Conservation (phyloP, 2,797 vertebrate genomes). For the Xyrichtys novacula region DNA sequence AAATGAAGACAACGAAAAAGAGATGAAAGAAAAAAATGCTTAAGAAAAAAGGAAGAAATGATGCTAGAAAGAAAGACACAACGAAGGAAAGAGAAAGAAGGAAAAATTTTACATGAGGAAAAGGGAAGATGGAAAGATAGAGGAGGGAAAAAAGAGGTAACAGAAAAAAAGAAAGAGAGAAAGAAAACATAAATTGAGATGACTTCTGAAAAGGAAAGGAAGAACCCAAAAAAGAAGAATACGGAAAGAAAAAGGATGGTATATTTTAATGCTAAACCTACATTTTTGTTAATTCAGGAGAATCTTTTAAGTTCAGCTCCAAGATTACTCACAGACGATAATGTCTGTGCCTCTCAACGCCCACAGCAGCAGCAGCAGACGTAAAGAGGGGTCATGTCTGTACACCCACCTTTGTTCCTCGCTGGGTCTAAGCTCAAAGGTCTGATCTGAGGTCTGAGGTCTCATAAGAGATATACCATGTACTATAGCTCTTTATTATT, state of each 20-base stretch:
- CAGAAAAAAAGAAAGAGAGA: background rate
- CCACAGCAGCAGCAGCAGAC: slow-evolving; percentile 34
- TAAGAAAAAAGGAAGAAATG: too few species aligned
- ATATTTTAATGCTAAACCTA: too few species aligned
- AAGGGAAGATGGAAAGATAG: background rate
- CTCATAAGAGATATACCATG: slow-evolving; percentile 53
- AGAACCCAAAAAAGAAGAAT: too few species aligned
- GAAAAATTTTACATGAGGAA: too few species aligned
- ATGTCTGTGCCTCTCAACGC: slow-evolving; percentile 3
- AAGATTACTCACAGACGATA: slow-evolving; percentile 19
- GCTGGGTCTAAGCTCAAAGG: slow-evolving; percentile 65
- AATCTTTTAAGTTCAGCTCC: too few species aligned
- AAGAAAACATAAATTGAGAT: background rate
- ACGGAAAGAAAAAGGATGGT: too few species aligned
- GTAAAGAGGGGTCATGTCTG: slow-evolving; percentile 20
- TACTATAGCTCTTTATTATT: slow-evolving; percentile 75
- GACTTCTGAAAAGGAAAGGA: too few species aligned
- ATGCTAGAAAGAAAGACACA: too few species aligned
- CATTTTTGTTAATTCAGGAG: slow-evolving; percentile 3
- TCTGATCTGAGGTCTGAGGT: slow-evolving; percentile 62
- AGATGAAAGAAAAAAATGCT: background rate
- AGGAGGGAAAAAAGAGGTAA: background rate
- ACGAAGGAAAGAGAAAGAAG: too few species aligned
- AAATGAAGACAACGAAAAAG: too few species aligned
- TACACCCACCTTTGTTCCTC: slow-evolving; percentile 63